phyloP scores from a whole-genome alignment of 2,888 invertebrate species.

The Thymelicus lineola region DNA sequence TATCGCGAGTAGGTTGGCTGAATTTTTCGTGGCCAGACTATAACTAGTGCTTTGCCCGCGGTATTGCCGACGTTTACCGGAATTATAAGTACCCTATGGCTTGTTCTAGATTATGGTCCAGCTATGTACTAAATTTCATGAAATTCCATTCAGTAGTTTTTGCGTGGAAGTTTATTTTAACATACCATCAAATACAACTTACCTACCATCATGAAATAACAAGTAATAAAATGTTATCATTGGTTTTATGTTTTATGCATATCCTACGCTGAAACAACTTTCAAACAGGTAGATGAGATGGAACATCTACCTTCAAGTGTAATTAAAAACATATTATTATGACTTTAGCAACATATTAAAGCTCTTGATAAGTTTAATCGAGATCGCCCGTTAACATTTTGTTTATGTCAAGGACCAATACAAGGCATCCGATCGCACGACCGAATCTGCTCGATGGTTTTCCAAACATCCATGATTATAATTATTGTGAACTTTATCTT shows the following conservation, averaged over 20 bases:
- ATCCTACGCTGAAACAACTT: background rate
- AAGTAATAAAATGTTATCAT: no score
- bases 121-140: no score
- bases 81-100: no score
- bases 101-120: no score
- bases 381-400: conserved; percentile 1
- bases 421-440: background rate
- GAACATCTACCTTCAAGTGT: background rate
- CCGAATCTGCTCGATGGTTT: background rate
- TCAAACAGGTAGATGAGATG: conserved; percentile 6
- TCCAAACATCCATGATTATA: background rate
- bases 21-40: no score
- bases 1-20: no score
- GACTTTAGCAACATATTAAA: background rate
- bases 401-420: conserved; percentile 17
- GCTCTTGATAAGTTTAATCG: conserved; percentile 13
- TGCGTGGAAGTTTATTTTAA: no score
- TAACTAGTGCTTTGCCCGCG: no score
- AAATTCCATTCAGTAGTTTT: no score
- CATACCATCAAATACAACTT: no score
- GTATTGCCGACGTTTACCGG: no score
- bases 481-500: background rate
- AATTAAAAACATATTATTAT: conserved; percentile 13
- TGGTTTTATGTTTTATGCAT: background rate
- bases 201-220: no score